phyloP scores from a whole-genome alignment of 2,797 vertebrate genomes.

The Todus mexicanus region DNA sequence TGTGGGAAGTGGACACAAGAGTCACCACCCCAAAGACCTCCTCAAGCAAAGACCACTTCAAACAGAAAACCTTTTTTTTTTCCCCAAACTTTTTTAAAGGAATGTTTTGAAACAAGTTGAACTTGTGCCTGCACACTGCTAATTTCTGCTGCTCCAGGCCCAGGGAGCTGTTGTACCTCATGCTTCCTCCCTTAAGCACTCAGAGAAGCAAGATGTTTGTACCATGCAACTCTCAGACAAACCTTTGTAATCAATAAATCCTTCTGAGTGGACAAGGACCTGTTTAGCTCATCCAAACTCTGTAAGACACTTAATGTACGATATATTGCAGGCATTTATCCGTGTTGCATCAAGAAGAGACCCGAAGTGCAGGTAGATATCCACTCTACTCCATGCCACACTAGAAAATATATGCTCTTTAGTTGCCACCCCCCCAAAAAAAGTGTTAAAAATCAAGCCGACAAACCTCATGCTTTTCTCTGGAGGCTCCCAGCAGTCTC shows the following conservation, averaged over 20 bases:
- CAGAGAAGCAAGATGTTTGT: not conserved
- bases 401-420: rapidly evolving
- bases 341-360: not conserved
- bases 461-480: not conserved
- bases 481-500: not conserved
- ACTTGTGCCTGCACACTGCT: not conserved
- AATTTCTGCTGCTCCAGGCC: not conserved
- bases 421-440: not conserved
- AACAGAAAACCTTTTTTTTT: not conserved
- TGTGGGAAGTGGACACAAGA: not conserved
- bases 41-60: not conserved
- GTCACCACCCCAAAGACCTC: not conserved
- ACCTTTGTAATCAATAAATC: not conserved
- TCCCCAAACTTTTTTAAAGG: not conserved
- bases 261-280: not conserved
- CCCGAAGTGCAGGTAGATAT: not conserved
- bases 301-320: not conserved
- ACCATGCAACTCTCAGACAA: not conserved
- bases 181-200: not conserved
- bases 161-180: not conserved
- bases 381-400: rapidly evolving
- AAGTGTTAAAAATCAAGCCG: not conserved
- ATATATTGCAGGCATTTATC: not conserved
- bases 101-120: not conserved
- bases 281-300: not conserved